A percentile compares a stretch with the other conserved stretches of the same genome.
phyloP scores from a whole-genome alignment of 1,140 invertebrate species.

The Palaemon carinicauda region DNA sequence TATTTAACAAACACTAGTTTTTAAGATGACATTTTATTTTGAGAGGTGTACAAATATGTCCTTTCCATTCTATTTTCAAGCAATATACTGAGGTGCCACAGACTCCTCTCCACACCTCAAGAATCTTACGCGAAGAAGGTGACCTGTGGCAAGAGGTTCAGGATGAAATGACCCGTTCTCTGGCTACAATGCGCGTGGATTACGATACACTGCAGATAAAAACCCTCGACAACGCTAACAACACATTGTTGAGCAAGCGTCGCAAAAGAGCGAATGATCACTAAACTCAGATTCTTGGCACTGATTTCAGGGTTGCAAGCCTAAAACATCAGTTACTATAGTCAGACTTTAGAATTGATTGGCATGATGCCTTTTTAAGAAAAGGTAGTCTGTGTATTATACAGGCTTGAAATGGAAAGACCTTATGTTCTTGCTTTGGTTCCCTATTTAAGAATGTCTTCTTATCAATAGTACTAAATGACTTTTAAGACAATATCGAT shows the following conservation, averaged over 20 bases:
- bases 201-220: constrained; percentile 84
- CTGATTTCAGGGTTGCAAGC: too few species aligned
- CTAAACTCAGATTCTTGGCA: not conserved
- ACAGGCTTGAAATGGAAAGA: too few species aligned
- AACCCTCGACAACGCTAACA: constrained; percentile 88
- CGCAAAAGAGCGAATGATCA: constrained; percentile 62
- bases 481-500: too few species aligned
- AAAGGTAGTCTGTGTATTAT: too few species aligned
- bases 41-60: not conserved
- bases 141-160: constrained; percentile 96
- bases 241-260: constrained; percentile 88
- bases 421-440: too few species aligned
- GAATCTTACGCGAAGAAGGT: constrained; percentile 86
- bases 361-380: too few species aligned
- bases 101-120: constrained; percentile 89
- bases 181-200: constrained; percentile 90
- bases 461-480: too few species aligned
- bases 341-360: too few species aligned
- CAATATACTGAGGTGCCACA: constrained; percentile 90
- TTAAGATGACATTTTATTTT: too few species aligned
- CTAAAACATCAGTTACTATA: too few species aligned
- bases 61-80: constrained; percentile 64
- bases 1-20: too few species aligned
- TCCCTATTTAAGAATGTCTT: too few species aligned
- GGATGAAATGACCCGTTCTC: constrained; percentile 96